Conservation (phyloP, 2,888 invertebrate genomes). For the Yponomeuta evonymella region DNA sequence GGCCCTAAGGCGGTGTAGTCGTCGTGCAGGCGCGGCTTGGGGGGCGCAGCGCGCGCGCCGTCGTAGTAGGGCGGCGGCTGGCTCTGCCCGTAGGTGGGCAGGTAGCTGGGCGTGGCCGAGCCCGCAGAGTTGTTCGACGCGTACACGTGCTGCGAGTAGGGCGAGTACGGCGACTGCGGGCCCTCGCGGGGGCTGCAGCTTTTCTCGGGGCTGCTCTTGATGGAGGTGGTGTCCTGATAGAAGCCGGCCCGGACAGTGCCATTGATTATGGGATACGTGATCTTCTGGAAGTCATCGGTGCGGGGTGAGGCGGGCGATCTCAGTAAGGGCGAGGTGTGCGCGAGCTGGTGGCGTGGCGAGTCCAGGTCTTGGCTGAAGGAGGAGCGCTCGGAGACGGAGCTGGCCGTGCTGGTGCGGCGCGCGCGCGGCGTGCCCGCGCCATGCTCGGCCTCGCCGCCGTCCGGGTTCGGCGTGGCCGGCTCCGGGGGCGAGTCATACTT, state of each 20-base stretch:
- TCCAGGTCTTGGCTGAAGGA: slow-evolving; percentile 87
- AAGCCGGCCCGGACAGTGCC: slow-evolving; percentile 91
- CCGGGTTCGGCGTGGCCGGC: slow-evolving; percentile 54
- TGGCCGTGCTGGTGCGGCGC: slow-evolving; percentile 85
- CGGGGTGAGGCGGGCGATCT: slow-evolving; percentile 87
- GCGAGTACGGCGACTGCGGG: slow-evolving; percentile 70
- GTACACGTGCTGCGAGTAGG: slow-evolving; percentile 67
- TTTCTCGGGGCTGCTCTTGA: slow-evolving; percentile 89
- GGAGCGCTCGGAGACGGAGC: slow-evolving; percentile 86
- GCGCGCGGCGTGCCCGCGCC: slow-evolving; percentile 67
- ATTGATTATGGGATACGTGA: slow-evolving; percentile 85
- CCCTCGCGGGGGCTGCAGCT: slow-evolving; percentile 88
- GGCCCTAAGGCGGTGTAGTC: slow-evolving; percentile 75
- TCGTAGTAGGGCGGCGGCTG: slow-evolving; percentile 78
- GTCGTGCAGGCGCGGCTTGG: slow-evolving; percentile 69
- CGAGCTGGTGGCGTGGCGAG: slow-evolving; percentile 83
- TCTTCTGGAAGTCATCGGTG: slow-evolving; percentile 81
- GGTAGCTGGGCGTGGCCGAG: slow-evolving; percentile 56
- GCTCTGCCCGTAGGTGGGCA: slow-evolving; percentile 62
- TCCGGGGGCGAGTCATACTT: slow-evolving; percentile 62
- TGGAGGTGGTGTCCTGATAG: slow-evolving; percentile 91
- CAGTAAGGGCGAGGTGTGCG: slow-evolving; percentile 83
- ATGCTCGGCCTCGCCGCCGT: slow-evolving; percentile 58
- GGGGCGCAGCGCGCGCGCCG: slow-evolving; percentile 67
- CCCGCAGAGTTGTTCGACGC: slow-evolving; percentile 52